Evolutionary conservation across 1,140 invertebrate species (phyloP), one percentile per base, ranked within the genome.

Genomic region (Agraylea sexmaculata): DNA sequence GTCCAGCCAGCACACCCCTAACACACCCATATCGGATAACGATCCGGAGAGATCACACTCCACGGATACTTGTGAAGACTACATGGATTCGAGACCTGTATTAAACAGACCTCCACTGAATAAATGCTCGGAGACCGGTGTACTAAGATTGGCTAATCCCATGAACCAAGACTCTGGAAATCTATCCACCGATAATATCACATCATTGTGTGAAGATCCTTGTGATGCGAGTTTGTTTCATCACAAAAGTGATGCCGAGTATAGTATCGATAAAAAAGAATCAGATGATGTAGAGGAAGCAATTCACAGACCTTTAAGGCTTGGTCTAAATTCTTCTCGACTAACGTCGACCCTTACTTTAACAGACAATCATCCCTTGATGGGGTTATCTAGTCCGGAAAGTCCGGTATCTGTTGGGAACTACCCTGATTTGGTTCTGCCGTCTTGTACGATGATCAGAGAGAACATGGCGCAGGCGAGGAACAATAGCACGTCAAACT

Each of bases 311-410:
- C 23, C 23, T 25, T n/a, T 25, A 6, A 6, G 23, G 23, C 13
- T 15, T 16, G 30, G 30, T 31, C 16, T 16, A 16, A 31, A 31
- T 15, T 16, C 23, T 10, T 12, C 23, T 13, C 33, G 40, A 40
- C 31, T 50, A 8, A 39, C 45, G 8, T 47, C 45, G 2, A 50
- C 44, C 2, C 32, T 50, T 10, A 50, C 48, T 2, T 29, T 50
- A 15, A 50, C 48, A 6, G 44, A 46, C 34, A 45, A 50, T 42
- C 48, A 50, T 45, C 48, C 48, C 0, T 37, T 50, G 21, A 50
- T 46, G 45, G 38, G 42, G 12, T 29, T 50, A n/a, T 50, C 48
- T 1, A 50, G 48, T 42, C 48, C 48, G 4, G 48, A 50, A n/a
- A 49, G 47, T 42, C 47, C 47, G 3, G 43, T 37, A 11, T 49